Evolutionary conservation across 2,113 vertebrate genomes (phyloP).

Genomic region (Limanda limanda): DNA sequence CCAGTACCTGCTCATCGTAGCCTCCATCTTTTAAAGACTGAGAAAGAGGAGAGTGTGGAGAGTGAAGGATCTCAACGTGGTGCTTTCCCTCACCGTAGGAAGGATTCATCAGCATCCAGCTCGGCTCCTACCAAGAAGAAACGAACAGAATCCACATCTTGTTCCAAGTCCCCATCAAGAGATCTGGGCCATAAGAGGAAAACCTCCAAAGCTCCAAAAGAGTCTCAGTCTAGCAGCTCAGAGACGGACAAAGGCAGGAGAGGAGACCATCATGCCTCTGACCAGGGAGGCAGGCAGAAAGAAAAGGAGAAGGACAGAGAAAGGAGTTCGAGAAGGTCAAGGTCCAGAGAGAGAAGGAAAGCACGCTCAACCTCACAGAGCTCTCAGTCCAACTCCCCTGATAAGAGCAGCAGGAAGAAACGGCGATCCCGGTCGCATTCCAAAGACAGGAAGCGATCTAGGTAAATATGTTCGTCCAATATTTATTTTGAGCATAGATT

Average conservation of each 20-base stretch:
- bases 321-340: conserved; percentile 71
- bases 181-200: conserved; percentile 49
- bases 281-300: conserved; percentile 26
- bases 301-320: conserved; percentile 73
- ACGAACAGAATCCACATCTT: conserved; percentile 77
- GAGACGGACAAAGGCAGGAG: conserved; percentile 76
- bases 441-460: conserved; percentile 57
- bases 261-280: conserved; percentile 51
- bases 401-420: conserved; percentile 76
- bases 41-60: conserved; percentile 58
- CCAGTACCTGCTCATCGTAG: conserved; percentile 28
- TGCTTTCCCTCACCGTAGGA: conserved; percentile 31
- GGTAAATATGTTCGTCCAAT: conserved; percentile 42
- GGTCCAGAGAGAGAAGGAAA: conserved; percentile 79
- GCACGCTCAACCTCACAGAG: conserved; percentile 82
- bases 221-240: conserved; percentile 75
- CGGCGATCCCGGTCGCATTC: conserved; percentile 56
- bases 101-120: conserved; percentile 72
- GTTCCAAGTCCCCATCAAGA: conserved; percentile 52
- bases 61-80: conserved; percentile 30
- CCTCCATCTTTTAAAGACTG: conserved; percentile 31
- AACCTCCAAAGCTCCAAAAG: conserved; percentile 76
- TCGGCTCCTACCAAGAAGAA: conserved; percentile 77
- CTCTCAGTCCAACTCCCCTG: conserved; percentile 76
- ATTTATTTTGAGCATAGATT: background rate